Evolutionary conservation across 2,888 invertebrate genomes (phyloP).

Genomic region (Chironomus riparius): DNA sequence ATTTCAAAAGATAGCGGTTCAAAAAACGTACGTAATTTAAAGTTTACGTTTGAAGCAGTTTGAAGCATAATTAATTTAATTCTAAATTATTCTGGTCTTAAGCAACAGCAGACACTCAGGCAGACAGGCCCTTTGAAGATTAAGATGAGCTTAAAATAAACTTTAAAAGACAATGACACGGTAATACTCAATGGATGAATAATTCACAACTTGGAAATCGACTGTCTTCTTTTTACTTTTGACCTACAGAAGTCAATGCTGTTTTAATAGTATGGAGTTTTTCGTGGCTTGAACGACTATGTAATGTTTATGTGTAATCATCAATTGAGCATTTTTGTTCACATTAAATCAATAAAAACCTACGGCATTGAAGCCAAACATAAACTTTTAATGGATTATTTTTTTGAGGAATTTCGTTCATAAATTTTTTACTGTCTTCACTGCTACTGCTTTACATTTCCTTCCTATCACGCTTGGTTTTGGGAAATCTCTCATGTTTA

Average conservation of each 20-base stretch:
- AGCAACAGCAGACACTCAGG: too few relatives aligned
- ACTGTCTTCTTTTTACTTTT: background rate
- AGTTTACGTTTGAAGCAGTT: too few relatives aligned
- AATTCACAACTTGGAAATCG: background rate
- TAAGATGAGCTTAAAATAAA: too few relatives aligned
- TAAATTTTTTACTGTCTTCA: too few relatives aligned
- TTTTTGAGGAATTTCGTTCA: too few relatives aligned
- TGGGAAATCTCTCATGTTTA: too few relatives aligned
- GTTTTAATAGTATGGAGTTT: background rate
- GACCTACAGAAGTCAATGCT: background rate
- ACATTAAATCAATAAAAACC: background rate
- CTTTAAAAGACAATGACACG: too few relatives aligned
- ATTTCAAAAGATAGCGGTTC: too few relatives aligned
- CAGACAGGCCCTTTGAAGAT: too few relatives aligned
- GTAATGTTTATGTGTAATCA: background rate
- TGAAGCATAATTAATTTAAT: too few relatives aligned
- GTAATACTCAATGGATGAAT: background rate
- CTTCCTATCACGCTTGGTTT: background rate
- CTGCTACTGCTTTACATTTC: background rate
- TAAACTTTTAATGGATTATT: background rate
- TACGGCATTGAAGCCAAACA: background rate
- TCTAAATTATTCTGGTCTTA: too few relatives aligned
- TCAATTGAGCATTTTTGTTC: background rate
- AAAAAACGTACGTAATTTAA: too few relatives aligned
- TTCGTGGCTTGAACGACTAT: background rate